Percentiles rank a stretch among this genome's conserved stretches.
These are phyloP conservation scores for Bimastos eiseni DNA, from an alignment of 2,888 invertebrate genomes.

Conservation along the genomic window DNA sequence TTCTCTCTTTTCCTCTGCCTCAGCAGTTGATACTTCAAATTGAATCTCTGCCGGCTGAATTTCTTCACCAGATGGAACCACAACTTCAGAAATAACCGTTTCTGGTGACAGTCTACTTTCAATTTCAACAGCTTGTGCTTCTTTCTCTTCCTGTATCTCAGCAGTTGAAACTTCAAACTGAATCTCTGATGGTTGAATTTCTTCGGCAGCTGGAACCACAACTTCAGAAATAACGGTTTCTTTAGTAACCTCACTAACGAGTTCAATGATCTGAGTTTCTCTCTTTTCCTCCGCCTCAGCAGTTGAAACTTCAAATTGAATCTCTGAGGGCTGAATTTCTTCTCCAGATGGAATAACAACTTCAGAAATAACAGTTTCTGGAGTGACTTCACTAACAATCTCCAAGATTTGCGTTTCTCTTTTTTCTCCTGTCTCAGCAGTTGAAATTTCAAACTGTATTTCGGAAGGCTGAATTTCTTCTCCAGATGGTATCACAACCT, in stretches of 20 bases:
- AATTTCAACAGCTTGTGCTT: background rate
- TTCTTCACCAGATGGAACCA: conserved; percentile 31
- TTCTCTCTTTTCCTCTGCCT: background rate
- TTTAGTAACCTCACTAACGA: background rate
- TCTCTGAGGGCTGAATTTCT: conserved; percentile 33
- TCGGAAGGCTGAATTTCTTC: conserved; percentile 36
- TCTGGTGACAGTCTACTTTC: background rate
- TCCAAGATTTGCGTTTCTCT: conserved; percentile 23
- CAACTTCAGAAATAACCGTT: conserved; percentile 26
- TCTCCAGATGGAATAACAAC: conserved; percentile 34
- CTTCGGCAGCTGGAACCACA: background rate
- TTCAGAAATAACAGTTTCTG: conserved; percentile 21
- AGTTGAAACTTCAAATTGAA: conserved; percentile 32
- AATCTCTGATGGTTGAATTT: conserved; percentile 13
- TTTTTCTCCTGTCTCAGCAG: conserved; percentile 31
- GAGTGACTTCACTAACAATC: background rate
- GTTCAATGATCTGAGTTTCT: background rate
- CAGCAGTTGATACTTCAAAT: conserved; percentile 31
- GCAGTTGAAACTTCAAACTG: conserved; percentile 9
- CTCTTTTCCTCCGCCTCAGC: conserved; percentile 23
- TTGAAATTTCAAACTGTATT: conserved; percentile 30
- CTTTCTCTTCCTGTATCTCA: background rate
- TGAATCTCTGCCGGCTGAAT: conserved; percentile 28
- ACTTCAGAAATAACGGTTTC: background rate
- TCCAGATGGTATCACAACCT: conserved; percentile 27